Evolutionary conservation across 1,140 invertebrate genomes (phyloP), one percentile per base, ranked within the genome.

Genomic region (Fopius arisanus): DNA sequence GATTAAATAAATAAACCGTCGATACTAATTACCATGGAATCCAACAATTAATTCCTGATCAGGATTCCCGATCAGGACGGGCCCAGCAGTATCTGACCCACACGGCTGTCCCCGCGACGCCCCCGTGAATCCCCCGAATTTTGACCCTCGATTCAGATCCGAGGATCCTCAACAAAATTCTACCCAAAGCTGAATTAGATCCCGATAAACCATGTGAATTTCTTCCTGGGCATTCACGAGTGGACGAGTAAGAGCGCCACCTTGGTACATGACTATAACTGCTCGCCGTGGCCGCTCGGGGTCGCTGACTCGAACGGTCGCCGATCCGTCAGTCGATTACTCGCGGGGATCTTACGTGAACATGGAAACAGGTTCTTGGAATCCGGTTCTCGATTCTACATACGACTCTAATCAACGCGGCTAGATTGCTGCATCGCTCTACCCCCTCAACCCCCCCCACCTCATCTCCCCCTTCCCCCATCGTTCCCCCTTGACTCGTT

Each of bases 381-480:
- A 88, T 88, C 87, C 86, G 87, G 87, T 88, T 88, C 84, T 88
- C 82, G 86, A 87, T 88, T 87, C 86, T 88, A 88, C 86, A 88
- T 88, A 87, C 85, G 84, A 87, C 86, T 87, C 87, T 88, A 87
- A 87, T 87, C 87, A 88, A 88, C 86, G 85, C 84, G 84, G 87
- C 83, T 87, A 88, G 86, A 88, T 88, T 88, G 86, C 86, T 86
- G 87, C 85, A 85, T 86, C 85, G 85, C 79, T 77, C 73, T 75
- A 62, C 65, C 48, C 70, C 48, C 59, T 51, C 37, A 19, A 16
- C 21, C 51, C n/a, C 21, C 62, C 70, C 63, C 12, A 5, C 28
- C 16, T 41, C 28, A 9, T 19, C 2, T 9, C 65, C 29, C 28
- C 48, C 28, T 59, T 41, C 29, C 31, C 23, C 51, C 51, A 6